Conservation (phyloP, 2,113 vertebrate species). For the Seriola dumerili region DNA sequence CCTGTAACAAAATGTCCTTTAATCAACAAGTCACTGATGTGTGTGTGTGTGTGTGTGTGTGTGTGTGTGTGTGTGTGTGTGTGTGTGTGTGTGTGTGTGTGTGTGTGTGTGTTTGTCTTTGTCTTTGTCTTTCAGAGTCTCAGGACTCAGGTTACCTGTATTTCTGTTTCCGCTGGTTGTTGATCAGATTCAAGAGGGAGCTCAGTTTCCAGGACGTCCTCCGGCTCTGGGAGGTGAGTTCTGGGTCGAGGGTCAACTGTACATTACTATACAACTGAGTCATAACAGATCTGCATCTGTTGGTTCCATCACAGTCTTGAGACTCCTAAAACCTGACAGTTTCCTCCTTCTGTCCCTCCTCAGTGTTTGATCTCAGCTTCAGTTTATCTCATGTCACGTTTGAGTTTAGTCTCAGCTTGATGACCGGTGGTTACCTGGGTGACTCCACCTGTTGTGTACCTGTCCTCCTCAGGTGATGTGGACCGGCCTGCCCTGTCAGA, state of each 20-base stretch:
- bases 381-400: too few relatives aligned
- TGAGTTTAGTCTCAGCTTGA: too few relatives aligned
- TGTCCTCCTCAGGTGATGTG: slow-evolving; percentile 91
- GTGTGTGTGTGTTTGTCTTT: not conserved
- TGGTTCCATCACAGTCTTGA: not conserved
- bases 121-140: slow-evolving; percentile 86
- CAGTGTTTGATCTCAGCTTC: too few relatives aligned
- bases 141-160: slow-evolving; percentile 98
- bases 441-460: not conserved
- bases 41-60: too few relatives aligned
- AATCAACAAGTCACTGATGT: too few relatives aligned
- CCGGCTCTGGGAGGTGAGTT: slow-evolving; percentile 96
- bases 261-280: too few relatives aligned
- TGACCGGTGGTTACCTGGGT: not conserved
- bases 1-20: too few relatives aligned
- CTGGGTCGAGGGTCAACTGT: too few relatives aligned
- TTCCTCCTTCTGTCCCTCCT: too few relatives aligned
- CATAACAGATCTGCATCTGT: too few relatives aligned
- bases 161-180: slow-evolving; percentile 98
- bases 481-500: slow-evolving; percentile 95
- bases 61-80: too few relatives aligned
- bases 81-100: not conserved
- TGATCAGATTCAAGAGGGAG: slow-evolving; percentile 98
- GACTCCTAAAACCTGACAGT: too few relatives aligned
- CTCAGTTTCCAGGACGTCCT: slow-evolving; percentile 96